Evolutionary conservation across 2,113 vertebrate species (phyloP).

Genomic region (Cebus imitator): DNA sequence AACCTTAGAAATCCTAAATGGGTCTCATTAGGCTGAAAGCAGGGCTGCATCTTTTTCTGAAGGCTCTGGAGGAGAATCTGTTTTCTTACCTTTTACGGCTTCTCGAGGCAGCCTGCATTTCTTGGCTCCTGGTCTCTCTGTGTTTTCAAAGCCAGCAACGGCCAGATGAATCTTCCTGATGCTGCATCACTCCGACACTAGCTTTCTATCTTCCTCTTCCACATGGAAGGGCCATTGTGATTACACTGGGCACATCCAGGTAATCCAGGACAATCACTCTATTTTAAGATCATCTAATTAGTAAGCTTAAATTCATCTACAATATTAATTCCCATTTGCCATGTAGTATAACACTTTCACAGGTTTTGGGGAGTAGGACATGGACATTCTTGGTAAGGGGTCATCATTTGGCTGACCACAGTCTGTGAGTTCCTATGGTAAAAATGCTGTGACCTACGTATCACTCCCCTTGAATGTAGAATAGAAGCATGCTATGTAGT

Average conservation of each 20-base stretch:
- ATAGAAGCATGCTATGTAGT: fast-evolving
- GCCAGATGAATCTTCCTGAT: neutral
- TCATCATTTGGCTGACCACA: neutral
- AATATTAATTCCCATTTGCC: neutral
- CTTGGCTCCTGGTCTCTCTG: neutral
- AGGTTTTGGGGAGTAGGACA: neutral
- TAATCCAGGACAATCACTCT: neutral
- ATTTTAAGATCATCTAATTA: neutral
- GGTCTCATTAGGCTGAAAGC: neutral
- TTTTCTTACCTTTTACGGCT: neutral
- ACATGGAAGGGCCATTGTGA: neutral
- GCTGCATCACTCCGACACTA: neutral
- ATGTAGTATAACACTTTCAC: neutral
- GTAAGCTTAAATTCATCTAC: neutral
- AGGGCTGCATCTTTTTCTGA: neutral
- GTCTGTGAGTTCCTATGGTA: neutral
- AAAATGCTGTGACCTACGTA: neutral
- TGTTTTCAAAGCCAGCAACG: neutral
- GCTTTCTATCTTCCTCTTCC: neutral
- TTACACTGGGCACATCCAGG: neutral
- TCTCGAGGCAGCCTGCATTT: neutral
- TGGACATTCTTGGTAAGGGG: neutral
- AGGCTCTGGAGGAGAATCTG: neutral
- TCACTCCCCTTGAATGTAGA: too few relatives aligned
- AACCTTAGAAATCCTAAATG: neutral